phyloP scores from a whole-genome alignment of 2,888 invertebrate genomes.

The Tortrix viridana region DNA sequence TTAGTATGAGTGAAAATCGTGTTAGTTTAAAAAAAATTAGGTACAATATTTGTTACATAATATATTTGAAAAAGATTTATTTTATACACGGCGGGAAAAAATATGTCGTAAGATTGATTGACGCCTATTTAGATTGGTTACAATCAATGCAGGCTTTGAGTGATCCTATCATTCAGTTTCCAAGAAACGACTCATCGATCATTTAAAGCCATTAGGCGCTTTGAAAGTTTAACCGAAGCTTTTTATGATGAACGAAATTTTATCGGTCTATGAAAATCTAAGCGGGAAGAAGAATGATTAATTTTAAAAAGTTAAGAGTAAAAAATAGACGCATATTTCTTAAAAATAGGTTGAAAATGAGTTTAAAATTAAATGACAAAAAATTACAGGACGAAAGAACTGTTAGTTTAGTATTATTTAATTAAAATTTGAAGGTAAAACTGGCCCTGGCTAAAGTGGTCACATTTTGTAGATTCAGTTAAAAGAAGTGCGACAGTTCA shows the following conservation, averaged over 20 bases:
- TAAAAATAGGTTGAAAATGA: no score
- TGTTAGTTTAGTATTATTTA: no score
- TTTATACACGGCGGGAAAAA: conserved; percentile 10
- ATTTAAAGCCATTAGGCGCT: conserved; percentile 29
- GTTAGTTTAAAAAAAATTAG: background rate
- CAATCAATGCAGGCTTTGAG: conserved; percentile 29
- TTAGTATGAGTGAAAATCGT: no score
- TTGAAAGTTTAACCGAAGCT: conserved; percentile 26
- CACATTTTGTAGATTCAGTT: conserved; percentile 11
- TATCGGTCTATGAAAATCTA: conserved; percentile 1
- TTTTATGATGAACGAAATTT: conserved; percentile 9
- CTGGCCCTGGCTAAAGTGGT: conserved; percentile 3
- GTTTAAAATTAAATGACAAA: no score
- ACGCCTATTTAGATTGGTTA: conserved; percentile 23
- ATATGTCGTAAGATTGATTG: conserved; percentile 23
- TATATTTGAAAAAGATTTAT: background rate
- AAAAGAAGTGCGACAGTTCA: conserved; percentile 1
- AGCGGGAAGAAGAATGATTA: conserved; percentile 1
- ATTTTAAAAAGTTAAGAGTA: background rate
- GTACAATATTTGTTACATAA: background rate
- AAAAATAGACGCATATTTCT: no score
- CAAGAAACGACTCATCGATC: conserved; percentile 30
- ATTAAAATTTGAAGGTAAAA: background rate
- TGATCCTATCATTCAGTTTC: conserved; percentile 34
- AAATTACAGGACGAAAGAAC: no score